Base-by-base conservation (phyloP, 35 echinoderm and acorn worm genomes). In the Heliocidaris tuberculata region DNA sequence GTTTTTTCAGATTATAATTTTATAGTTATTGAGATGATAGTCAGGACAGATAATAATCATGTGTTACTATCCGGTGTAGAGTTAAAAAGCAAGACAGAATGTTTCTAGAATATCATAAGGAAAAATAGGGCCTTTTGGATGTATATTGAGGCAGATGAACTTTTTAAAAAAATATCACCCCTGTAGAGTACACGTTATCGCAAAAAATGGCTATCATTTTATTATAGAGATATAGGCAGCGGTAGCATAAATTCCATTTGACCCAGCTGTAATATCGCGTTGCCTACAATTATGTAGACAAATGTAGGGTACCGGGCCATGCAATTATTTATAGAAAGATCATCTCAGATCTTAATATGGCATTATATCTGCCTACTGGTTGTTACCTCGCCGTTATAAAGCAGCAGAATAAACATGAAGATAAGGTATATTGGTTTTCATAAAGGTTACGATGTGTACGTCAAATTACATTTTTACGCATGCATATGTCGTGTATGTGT, bases 261-360 rank as follows among this genome's bases (percentile, higher is more conserved):
- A 78, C 21, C 52, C 65, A 5, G 65, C 65, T 78, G 21, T 78
- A n/a, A 78, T 78, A 78, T 78, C 27, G 17, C 65, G 27, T 78
- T 27, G 19, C 27, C 21, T 78, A 78, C 27, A 78, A 78, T 78
- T 19, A 78, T 78, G 65, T 78, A 2, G 65, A 27, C 3, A 17
- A 70, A 78, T 27, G 27, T 78, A 19, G 65, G 65, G 65, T 78
- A 78, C 65, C 2, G 65, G 65, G 65, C 65, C 65, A 78, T 78
- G 65, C 65, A 78, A 78, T 78, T 78, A 78, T 78, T 78, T 78
- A 78, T 78, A 78, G 65, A 78, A 78, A 78, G 65, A 78, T 78
- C 65, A 78, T 78, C 65, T 78, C 65, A 27, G 65, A 7, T 3
- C 65, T 24, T n/a, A 27, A 3, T 1, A 42, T 42, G 65, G 21